These are phyloP conservation scores for Gnathochromis pfefferi DNA, from an alignment of 2,113 vertebrate genomes.

Conservation along the genomic window DNA sequence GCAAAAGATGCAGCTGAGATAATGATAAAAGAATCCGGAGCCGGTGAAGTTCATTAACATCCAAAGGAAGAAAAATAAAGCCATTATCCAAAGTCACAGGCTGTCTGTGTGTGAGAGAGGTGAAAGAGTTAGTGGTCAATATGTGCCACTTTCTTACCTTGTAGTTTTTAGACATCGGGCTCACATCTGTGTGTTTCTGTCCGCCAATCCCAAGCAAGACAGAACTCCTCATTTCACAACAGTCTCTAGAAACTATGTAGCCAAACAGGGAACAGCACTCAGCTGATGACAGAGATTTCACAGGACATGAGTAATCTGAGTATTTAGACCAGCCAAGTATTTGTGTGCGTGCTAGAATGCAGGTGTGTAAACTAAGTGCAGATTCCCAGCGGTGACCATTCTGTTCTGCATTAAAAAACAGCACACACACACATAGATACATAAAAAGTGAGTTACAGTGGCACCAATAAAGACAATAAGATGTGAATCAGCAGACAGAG, in stretches of 20 bases:
- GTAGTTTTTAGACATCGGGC: background rate
- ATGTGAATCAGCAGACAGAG: background rate
- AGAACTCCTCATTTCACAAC: background rate
- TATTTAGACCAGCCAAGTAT: background rate
- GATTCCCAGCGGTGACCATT: background rate
- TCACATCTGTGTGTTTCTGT: background rate
- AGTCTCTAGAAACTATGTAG: background rate
- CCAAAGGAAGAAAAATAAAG: slow-evolving; percentile 16
- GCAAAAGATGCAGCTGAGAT: background rate
- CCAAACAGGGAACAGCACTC: slow-evolving; percentile 10
- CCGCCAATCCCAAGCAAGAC: background rate
- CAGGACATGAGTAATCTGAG: background rate
- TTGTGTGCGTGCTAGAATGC: background rate
- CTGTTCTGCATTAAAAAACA: slow-evolving; percentile 21
- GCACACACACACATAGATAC: background rate
- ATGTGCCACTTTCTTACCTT: background rate
- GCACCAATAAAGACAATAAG: background rate
- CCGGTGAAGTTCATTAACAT: slow-evolving; percentile 18
- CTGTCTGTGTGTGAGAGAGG: background rate
- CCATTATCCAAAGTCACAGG: slow-evolving; percentile 8
- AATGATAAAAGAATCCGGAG: slow-evolving; percentile 12
- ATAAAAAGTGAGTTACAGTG: background rate
- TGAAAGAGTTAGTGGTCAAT: slow-evolving; percentile 24
- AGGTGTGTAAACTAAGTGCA: background rate
- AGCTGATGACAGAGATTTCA: slow-evolving; percentile 22